Conservation (phyloP, 2,113 vertebrate species). For the Cryptotis parvus region DNA sequence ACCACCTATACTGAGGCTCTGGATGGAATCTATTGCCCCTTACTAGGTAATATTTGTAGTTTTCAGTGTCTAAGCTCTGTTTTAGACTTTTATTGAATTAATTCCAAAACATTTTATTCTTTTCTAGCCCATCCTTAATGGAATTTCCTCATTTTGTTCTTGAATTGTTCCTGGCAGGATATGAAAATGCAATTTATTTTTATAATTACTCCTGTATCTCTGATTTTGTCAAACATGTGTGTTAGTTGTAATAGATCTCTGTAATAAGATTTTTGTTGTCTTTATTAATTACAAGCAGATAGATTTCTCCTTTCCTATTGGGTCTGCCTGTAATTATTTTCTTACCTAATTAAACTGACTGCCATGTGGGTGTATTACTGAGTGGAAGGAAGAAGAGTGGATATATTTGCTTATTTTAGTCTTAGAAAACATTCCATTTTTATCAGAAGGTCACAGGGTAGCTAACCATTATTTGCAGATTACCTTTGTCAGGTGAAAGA, state of each 20-base stretch:
- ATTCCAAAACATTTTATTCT: constrained; percentile 16
- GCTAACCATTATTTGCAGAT: neutral
- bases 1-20: too few relatives aligned
- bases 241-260: neutral
- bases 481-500: constrained; percentile 2
- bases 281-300: neutral
- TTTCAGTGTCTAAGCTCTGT: neutral
- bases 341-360: neutral
- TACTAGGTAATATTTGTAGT: neutral
- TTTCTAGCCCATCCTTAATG: neutral
- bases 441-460: neutral
- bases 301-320: neutral
- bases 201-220: neutral
- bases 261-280: neutral
- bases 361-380: too few relatives aligned
- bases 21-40: neutral
- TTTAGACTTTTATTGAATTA: neutral
- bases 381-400: neutral
- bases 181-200: neutral
- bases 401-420: neutral
- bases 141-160: constrained; percentile 19
- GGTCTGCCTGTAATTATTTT: neutral
- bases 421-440: neutral
- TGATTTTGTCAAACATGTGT: neutral
- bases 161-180: neutral